Evolutionary conservation across 2,113 vertebrate genomes (phyloP).

Genomic region (Sylvietta virens): DNA sequence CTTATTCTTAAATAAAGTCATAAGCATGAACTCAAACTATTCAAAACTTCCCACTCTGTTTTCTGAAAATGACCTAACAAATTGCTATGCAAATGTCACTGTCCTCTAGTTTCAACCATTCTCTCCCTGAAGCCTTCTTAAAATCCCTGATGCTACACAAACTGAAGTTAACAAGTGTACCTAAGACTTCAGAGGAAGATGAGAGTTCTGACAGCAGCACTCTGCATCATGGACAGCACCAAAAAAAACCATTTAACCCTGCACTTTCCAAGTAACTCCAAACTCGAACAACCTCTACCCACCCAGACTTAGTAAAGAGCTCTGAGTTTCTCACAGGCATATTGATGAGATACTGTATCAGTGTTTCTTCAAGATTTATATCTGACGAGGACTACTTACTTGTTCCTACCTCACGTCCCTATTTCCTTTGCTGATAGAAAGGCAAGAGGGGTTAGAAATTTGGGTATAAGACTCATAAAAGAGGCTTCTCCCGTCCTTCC

Average conservation of each 20-base stretch:
- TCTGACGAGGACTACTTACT: not conserved
- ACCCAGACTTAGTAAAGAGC: not conserved
- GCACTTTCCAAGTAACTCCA: not conserved
- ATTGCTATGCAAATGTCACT: fast-evolving
- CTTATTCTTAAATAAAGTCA: not conserved
- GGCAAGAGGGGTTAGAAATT: not conserved
- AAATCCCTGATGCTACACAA: not conserved
- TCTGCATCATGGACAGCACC: not conserved
- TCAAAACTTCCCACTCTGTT: not conserved
- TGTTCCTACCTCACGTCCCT: not conserved
- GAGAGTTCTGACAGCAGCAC: not conserved
- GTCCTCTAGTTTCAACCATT: not conserved
- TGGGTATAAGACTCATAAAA: not conserved
- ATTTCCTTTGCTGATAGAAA: not conserved
- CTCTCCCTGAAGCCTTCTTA: not conserved
- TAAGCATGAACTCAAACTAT: not conserved
- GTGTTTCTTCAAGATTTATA: not conserved
- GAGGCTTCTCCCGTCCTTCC: not conserved
- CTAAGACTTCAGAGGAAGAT: not conserved
- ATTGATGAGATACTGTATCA: not conserved
- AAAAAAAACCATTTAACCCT: not conserved
- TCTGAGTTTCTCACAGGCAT: fast-evolving
- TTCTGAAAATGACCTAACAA: not conserved
- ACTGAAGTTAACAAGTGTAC: not conserved
- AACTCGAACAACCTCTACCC: not conserved